Evolutionary conservation across 2,113 vertebrate genomes (phyloP).

Genomic region (Gymnarchus niloticus): DNA sequence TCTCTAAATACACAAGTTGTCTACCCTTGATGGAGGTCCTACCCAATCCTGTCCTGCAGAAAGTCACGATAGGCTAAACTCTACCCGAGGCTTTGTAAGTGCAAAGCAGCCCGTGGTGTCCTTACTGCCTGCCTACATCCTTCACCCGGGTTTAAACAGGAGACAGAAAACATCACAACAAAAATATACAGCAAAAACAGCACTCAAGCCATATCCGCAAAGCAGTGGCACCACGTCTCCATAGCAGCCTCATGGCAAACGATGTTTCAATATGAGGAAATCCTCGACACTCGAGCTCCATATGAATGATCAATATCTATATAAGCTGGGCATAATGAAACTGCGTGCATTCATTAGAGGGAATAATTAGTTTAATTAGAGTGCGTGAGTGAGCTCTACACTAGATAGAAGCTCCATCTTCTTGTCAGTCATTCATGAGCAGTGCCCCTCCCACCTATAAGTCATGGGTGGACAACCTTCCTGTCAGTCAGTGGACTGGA

Average conservation of each 20-base stretch:
- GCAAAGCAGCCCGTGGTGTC: neutral
- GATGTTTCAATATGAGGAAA: neutral
- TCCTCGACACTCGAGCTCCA: neutral
- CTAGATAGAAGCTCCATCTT: neutral
- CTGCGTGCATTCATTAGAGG: neutral
- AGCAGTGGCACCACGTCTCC: neutral
- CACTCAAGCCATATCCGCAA: neutral
- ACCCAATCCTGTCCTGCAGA: neutral
- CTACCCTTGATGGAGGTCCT: too few species aligned
- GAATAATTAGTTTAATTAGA: constrained; percentile 14
- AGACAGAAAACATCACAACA: neutral
- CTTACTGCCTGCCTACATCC: neutral
- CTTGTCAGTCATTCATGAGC: neutral
- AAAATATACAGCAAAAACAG: neutral
- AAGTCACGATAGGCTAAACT: neutral
- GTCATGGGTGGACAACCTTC: constrained; percentile 22
- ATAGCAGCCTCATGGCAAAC: neutral
- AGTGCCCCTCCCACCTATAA: constrained; percentile 39
- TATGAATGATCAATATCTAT: constrained; percentile 13
- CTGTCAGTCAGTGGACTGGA: constrained; percentile 27
- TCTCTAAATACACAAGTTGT: too few species aligned
- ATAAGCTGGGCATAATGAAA: neutral
- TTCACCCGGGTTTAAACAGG: neutral
- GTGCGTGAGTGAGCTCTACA: neutral
- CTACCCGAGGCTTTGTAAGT: neutral